Evolutionary conservation across 2,888 invertebrate species (phyloP).

Genomic region (Bembecia ichneumoniformis): DNA sequence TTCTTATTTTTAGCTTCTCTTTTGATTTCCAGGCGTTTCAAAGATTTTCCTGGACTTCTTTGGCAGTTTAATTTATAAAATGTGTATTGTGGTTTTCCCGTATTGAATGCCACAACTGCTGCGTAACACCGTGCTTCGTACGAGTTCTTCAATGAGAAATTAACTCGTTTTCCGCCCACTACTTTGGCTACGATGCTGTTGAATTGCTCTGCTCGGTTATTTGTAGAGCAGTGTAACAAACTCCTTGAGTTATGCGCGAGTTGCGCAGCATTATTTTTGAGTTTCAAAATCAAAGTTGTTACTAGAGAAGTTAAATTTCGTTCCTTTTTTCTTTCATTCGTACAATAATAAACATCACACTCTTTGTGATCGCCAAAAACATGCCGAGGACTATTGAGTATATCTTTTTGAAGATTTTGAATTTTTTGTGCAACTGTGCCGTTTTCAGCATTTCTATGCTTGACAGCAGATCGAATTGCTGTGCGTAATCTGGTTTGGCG

Average conservation of each 20-base stretch:
- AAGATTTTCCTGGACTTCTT: neutral
- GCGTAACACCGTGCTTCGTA: neutral
- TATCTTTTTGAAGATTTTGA: neutral
- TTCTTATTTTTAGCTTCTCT: too few species aligned
- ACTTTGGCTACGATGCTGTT: neutral
- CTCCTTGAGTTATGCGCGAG: neutral
- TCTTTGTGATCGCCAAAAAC: neutral
- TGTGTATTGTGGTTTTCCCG: neutral
- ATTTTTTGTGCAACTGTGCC: neutral
- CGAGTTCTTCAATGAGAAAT: neutral
- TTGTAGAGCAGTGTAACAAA: neutral
- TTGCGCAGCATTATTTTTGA: neutral
- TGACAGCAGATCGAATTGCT: slow-evolving; percentile 3
- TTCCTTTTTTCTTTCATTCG: neutral
- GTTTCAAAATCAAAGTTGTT: neutral
- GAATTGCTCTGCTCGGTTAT: neutral
- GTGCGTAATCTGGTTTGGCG: slow-evolving; percentile 3
- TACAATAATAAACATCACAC: neutral
- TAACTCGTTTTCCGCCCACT: neutral
- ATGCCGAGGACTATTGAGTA: neutral
- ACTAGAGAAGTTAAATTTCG: neutral
- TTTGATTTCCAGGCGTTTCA: neutral
- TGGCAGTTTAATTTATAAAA: too few species aligned
- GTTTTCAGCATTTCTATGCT: neutral
- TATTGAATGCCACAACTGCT: neutral